These are phyloP conservation scores for Cotesia typhae DNA, from an alignment of 1,140 invertebrate genomes.

Conservation along the genomic window DNA sequence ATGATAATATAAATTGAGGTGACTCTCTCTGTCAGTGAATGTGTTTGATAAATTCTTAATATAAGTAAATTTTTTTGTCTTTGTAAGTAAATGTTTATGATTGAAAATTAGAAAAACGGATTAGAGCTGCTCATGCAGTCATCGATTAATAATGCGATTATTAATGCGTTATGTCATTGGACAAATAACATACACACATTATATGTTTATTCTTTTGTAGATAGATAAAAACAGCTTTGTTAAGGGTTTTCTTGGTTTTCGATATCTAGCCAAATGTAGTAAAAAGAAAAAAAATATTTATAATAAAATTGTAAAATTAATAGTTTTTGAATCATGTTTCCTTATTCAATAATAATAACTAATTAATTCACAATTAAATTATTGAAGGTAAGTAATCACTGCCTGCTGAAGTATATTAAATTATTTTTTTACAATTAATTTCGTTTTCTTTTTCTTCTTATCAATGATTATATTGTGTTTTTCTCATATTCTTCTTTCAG, in stretches of 20 bases:
- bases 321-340: constrained; percentile 57
- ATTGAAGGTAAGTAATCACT: no score
- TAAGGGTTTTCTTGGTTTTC: constrained; percentile 65
- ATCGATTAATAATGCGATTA: not conserved
- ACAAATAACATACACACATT: constrained; percentile 45
- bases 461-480: no score
- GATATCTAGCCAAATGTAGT: constrained; percentile 65
- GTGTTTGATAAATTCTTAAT: no score
- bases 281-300: constrained; percentile 54
- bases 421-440: no score
- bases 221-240: constrained; percentile 64
- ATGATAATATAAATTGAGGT: no score
- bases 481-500: no score
- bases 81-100: no score
- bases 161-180: not conserved
- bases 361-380: no score
- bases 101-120: not conserved
- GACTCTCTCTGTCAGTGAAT: no score
- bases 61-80: no score
- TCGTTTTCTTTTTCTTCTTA: no score
- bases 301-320: constrained; percentile 65
- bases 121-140: not conserved
- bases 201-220: constrained; percentile 59
- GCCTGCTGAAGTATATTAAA: no score
- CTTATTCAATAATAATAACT: constrained; percentile 12